Percentiles rank a stretch among this genome's conserved stretches.
phyloP scores from a whole-genome alignment of 1,140 invertebrate genomes.

The Chironomus tepperi region DNA sequence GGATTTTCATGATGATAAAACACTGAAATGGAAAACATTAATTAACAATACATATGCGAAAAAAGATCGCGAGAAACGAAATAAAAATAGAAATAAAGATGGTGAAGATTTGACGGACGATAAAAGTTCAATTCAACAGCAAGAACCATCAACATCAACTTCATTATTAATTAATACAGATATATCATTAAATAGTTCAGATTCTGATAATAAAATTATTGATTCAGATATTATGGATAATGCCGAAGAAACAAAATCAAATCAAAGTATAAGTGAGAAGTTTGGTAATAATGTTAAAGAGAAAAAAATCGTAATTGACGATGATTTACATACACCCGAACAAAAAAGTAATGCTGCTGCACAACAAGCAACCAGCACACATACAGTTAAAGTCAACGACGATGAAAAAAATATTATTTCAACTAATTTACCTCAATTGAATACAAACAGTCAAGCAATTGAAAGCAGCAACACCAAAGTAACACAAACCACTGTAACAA shows the following conservation, averaged over 20 bases:
- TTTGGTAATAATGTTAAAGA: slow-evolving; percentile 23
- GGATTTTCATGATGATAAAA: slow-evolving; percentile 15
- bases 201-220: not conserved
- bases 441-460: slow-evolving; percentile 24
- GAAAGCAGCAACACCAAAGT: slow-evolving; percentile 16
- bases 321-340: slow-evolving; percentile 23
- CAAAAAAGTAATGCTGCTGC: slow-evolving; percentile 23
- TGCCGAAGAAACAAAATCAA: not conserved
- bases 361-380: slow-evolving; percentile 19
- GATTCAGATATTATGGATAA: not conserved
- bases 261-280: not conserved
- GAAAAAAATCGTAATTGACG: slow-evolving; percentile 24
- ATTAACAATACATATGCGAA: slow-evolving; percentile 21
- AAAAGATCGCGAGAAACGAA: slow-evolving; percentile 23
- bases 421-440: slow-evolving; percentile 24
- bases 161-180: not conserved
- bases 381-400: not conserved
- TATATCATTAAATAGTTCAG: not conserved
- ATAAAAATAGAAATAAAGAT: slow-evolving; percentile 24
- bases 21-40: slow-evolving; percentile 21
- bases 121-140: slow-evolving; percentile 18
- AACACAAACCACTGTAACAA: slow-evolving; percentile 20
- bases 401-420: slow-evolving; percentile 20
- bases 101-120: slow-evolving; percentile 20
- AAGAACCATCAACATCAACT: not conserved